These are phyloP conservation scores for Orchesella flavescens DNA, from an alignment of 2,888 invertebrate species.

Conservation along the genomic window DNA sequence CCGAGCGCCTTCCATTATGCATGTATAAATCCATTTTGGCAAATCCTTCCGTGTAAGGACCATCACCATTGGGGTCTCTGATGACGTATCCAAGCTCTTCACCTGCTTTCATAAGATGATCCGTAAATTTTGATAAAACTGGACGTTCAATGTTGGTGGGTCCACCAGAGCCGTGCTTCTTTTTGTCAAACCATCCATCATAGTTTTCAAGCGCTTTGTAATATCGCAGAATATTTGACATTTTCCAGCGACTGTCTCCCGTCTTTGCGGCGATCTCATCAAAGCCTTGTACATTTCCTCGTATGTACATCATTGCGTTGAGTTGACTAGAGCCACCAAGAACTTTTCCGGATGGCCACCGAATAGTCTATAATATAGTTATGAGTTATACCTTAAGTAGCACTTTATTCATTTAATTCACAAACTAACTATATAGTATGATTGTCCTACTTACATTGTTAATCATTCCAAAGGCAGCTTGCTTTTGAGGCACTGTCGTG, in stretches of 20 bases:
- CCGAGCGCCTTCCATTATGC: constrained; percentile 47
- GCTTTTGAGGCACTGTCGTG: constrained; percentile 51
- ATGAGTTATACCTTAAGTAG: no score
- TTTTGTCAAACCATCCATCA: constrained; percentile 61
- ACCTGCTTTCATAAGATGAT: constrained; percentile 51
- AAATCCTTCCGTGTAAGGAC: constrained; percentile 36
- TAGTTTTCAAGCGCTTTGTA: constrained; percentile 62
- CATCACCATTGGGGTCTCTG: constrained; percentile 49
- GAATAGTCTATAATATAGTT: neutral
- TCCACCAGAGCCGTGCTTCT: constrained; percentile 55
- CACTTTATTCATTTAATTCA: no score
- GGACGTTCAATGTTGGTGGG: constrained; percentile 40
- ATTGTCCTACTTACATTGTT: constrained; percentile 61
- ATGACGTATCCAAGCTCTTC: constrained; percentile 56
- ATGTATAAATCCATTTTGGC: constrained; percentile 55
- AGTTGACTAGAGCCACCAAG: constrained; percentile 61
- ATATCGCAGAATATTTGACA: constrained; percentile 58
- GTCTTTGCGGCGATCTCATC: constrained; percentile 63
- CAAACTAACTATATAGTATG: neutral
- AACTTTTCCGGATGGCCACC: constrained; percentile 50
- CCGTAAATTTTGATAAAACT: constrained; percentile 38
- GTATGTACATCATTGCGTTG: constrained; percentile 65
- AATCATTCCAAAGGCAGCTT: constrained; percentile 58
- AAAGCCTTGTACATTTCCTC: constrained; percentile 68
- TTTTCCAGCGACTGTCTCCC: constrained; percentile 60